Evolutionary conservation across 2,113 vertebrate genomes (phyloP), one percentile per base, ranked within the genome.

Genomic region (Isichthys henryi): DNA sequence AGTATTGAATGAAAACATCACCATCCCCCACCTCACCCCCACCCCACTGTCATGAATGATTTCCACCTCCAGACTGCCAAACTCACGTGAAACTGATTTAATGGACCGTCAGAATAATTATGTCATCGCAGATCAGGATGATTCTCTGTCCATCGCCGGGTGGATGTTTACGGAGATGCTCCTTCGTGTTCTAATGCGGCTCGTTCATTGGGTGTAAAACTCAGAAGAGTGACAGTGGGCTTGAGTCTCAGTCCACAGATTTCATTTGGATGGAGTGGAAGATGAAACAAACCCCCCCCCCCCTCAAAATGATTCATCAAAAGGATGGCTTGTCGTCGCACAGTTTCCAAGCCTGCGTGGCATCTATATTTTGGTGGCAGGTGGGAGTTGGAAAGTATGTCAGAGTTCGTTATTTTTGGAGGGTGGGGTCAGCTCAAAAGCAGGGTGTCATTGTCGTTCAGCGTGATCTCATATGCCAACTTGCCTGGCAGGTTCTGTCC

Each of bases 1-100:
- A 58, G 46, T 17, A 66, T 88, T 19, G 58, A 88, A 62, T 84
- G 82, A 48, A 84, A 84, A 48, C 45, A 84, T 84, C 39, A 84
- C 13, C 74, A 17, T 6, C 31, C 17, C 21, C 5, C 80, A 23
- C 15, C 50, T 52, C 50, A 52, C 50, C 3, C n/a, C 62, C 62
- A 31, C 21, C 45, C 82, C 45, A n/a, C 39, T 46, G 82, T 46
- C 82, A 48, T 23, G 21, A 84, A 84, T 84, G 21, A 48, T 48
- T 84, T 84, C 82, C 23, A 45, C 82, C 45, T 46, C 82, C 43
- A 23, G 82, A 84, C 45, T 84, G 45, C 45, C 23, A 7, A 46
- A 23, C 23, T 84, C 39, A 84, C 23, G 21, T 48, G 82, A 48
- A 23, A 21, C 19, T 21, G 82, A n/a, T 45, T 48, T 23, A 84